Percentiles rank a stretch among this genome's conserved stretches.
These are phyloP conservation scores for Benitochromis conjunctus DNA, from an alignment of 2,113 vertebrate genomes.

Conservation along the genomic window DNA sequence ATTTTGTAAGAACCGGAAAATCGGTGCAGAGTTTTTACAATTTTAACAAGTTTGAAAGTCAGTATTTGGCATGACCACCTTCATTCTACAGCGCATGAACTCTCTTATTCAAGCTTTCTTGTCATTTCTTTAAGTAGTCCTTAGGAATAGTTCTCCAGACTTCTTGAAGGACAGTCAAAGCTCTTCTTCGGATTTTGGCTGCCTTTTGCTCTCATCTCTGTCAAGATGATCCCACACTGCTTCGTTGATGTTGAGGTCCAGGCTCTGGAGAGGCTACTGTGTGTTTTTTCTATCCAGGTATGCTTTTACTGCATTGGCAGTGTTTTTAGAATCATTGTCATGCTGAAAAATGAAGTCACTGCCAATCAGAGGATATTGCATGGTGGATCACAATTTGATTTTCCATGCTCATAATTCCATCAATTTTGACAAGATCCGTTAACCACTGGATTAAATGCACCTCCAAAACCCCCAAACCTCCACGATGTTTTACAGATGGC, in stretches of 20 bases:
- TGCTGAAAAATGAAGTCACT: neutral
- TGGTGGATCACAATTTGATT: neutral
- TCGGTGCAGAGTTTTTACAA: neutral
- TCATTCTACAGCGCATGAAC: neutral
- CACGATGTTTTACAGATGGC: neutral
- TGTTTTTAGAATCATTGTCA: neutral
- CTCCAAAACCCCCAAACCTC: neutral
- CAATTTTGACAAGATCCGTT: neutral
- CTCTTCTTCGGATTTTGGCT: neutral
- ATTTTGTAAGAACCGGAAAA: neutral
- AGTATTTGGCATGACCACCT: neutral
- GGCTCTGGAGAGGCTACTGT: neutral
- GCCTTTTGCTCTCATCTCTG: neutral
- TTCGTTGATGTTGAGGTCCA: neutral
- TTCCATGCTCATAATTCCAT: neutral
- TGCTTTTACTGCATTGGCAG: neutral
- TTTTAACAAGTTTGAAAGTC: neutral
- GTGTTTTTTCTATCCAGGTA: neutral
- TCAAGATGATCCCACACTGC: neutral
- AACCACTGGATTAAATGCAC: neutral
- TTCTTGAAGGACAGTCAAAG: neutral
- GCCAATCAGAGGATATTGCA: neutral
- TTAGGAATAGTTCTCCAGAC: neutral
- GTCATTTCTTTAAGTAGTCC: neutral
- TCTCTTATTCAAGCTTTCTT: neutral